These are phyloP conservation scores for Diadegma fenestrale DNA, from an alignment of 2,888 invertebrate species.

Conservation along the genomic window DNA sequence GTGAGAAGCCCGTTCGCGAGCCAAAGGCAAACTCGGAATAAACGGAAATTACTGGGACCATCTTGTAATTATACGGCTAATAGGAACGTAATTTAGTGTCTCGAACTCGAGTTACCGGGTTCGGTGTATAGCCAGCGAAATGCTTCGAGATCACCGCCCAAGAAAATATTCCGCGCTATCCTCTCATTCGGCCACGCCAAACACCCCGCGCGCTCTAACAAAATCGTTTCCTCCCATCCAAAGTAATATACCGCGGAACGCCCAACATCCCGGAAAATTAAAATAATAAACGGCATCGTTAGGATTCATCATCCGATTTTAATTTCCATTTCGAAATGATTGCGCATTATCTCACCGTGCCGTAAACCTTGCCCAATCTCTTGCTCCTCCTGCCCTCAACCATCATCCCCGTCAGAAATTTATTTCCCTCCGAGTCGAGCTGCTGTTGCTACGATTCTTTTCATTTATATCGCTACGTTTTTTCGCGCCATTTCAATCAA, in stretches of 20 bases:
- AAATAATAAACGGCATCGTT: slow-evolving; percentile 85
- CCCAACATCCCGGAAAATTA: slow-evolving; percentile 82
- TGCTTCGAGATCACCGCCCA: slow-evolving; percentile 67
- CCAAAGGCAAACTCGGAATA: slow-evolving; percentile 77
- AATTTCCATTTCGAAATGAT: slow-evolving; percentile 85
- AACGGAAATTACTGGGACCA: slow-evolving; percentile 85
- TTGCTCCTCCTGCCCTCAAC: slow-evolving; percentile 78
- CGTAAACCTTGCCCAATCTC: slow-evolving; percentile 83
- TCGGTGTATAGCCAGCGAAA: slow-evolving; percentile 31
- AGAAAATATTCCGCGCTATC: slow-evolving; percentile 63
- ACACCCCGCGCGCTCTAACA: slow-evolving; percentile 59
- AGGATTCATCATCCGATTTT: slow-evolving; percentile 85
- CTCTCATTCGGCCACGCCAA: slow-evolving; percentile 8
- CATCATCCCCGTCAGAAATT: slow-evolving; percentile 64
- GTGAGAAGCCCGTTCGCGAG: slow-evolving; percentile 54
- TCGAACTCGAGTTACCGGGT: slow-evolving; percentile 84
- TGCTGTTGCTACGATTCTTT: not conserved
- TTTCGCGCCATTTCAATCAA: not conserved
- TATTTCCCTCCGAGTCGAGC: slow-evolving; percentile 35
- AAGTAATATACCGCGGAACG: slow-evolving; percentile 22
- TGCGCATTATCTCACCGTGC: slow-evolving; percentile 83
- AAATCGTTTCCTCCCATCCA: slow-evolving; percentile 46
- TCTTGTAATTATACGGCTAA: slow-evolving; percentile 85
- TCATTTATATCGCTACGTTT: slow-evolving; percentile 7
- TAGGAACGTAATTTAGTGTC: slow-evolving; percentile 85